Base-by-base conservation (phyloP, 1,140 invertebrate genomes). In the Dermatophagoides farinae region DNA sequence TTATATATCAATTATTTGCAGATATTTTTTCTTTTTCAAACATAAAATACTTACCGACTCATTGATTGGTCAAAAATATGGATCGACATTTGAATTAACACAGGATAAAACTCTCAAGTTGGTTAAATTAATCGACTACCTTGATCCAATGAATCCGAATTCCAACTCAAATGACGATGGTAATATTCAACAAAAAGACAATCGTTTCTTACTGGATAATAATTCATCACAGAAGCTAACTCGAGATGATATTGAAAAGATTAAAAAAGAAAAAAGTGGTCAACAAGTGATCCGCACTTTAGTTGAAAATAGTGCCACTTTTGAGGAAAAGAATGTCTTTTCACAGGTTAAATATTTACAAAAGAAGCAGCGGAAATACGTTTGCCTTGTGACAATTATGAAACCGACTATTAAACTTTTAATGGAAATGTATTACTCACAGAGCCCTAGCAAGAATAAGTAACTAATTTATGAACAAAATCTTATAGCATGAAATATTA, bases 211-310 rank as follows among this genome's bases (percentile, higher is more conserved):
- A 44, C 74, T 77, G 10, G 87, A 89, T 68, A 82, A 88, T 71
- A 84, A 83, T 2, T 79, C 75, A n/a, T 88, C 89, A 0, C 91
- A 96, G 71, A 80, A 82, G 66, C 70, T 96, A 1, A 82, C 83
- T 0, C 81, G 82, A 59, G 79, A 83, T 60, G 84, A 92, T 69
- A 93, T 96, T 49, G 71, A 80, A 52, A 77, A 78, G 46, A 71
- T 95, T 20, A 80, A 83, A 62, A 80, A 81, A 55, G 78, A 80
- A 61, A 83, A 85, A 20, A n/a, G n/a, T 1, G 41, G 61, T 41
- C 18, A 23, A 20, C 18, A 61, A 38, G 62, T 64, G 8, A 58
- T 64, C 25, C 37, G 57, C 23, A 64, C 51, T 31, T 31, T 64
- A 20, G 60, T 61, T 18, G 41, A 64, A 43, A 64, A 64, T 53